phyloP scores from a whole-genome alignment of 23 tunicate genomes.

The Phallusia fumigata region DNA sequence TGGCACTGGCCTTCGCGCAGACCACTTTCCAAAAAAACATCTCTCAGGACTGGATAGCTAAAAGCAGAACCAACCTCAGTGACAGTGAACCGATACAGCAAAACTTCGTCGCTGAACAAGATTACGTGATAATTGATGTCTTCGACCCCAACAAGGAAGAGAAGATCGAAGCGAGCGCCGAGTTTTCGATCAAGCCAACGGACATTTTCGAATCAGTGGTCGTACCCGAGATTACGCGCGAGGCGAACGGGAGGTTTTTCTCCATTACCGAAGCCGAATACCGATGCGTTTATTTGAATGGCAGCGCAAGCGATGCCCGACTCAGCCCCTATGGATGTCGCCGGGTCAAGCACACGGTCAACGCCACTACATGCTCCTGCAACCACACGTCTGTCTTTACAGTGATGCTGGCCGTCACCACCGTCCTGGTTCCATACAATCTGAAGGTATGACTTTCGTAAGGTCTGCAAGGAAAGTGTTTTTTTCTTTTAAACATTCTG shows the following conservation, averaged over 20 bases:
- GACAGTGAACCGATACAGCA: not conserved
- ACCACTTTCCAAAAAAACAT: not conserved
- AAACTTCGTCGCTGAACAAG: not conserved
- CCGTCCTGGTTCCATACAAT: constrained; percentile 22
- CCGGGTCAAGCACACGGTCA: not conserved
- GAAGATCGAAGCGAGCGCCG: not conserved
- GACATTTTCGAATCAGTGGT: not conserved
- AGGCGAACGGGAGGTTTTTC: not conserved
- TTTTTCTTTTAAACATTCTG: no score
- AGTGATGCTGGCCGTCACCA: constrained; percentile 45
- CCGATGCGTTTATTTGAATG: not conserved
- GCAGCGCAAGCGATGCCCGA: not conserved
- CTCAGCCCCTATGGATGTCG: not conserved
- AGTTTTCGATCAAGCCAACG: not conserved
- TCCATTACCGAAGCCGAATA: not conserved
- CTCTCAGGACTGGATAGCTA: not conserved
- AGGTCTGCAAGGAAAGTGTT: no score
- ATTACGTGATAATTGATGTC: not conserved
- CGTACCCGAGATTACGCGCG: not conserved
- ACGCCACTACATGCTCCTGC: constrained; percentile 35
- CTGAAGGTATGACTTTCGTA: not conserved
- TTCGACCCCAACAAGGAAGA: not conserved
- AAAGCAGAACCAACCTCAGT: not conserved
- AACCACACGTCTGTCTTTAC: constrained; percentile 73
- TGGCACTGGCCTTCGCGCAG: not conserved